phyloP scores from a whole-genome alignment of 2,113 vertebrate species.

The Alaudala cheleensis region DNA sequence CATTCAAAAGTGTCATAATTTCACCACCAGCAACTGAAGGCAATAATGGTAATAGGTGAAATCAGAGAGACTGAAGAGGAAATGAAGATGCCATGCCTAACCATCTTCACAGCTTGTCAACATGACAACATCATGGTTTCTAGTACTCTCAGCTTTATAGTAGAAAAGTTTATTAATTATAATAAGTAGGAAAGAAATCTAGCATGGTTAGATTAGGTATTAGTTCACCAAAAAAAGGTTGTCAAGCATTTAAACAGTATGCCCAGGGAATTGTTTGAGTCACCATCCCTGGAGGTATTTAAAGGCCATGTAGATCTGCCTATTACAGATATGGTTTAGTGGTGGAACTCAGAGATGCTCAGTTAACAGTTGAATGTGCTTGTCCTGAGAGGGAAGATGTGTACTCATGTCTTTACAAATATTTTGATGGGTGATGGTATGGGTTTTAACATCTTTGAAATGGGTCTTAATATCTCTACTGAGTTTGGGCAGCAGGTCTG shows the following conservation, averaged over 20 bases:
- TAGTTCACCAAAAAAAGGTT: neutral
- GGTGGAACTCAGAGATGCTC: neutral
- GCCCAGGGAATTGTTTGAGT: neutral
- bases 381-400: neutral
- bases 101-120: neutral
- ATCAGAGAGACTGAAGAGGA: neutral
- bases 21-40: neutral
- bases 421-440: neutral
- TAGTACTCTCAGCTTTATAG: neutral
- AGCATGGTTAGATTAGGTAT: neutral
- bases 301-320: neutral
- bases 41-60: neutral
- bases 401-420: neutral
- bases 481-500: neutral
- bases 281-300: neutral
- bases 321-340: neutral
- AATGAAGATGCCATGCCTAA: neutral
- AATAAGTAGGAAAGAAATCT: neutral
- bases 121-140: neutral
- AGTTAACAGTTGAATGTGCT: neutral
- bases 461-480: neutral
- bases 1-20: neutral
- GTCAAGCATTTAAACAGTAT: neutral
- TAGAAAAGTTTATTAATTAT: neutral
- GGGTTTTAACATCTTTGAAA: neutral